phyloP scores from a whole-genome alignment of 2,888 invertebrate genomes.

The Aporophyla lueneburgensis region DNA sequence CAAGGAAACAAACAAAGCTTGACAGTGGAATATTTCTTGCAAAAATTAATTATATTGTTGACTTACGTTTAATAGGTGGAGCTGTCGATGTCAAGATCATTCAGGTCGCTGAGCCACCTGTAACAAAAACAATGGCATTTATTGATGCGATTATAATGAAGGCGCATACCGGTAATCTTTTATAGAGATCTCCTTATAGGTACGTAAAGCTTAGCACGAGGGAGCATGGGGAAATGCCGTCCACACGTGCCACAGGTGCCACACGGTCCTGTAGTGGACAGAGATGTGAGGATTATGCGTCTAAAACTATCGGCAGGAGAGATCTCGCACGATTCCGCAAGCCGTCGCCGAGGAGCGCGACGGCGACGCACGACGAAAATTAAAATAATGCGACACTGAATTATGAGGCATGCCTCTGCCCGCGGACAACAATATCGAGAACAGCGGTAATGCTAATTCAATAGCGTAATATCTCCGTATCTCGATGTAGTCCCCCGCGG shows the following conservation, averaged over 20 bases:
- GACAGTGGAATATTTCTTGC: constrained; percentile 69
- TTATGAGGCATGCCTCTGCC: constrained; percentile 79
- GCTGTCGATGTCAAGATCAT: constrained; percentile 84
- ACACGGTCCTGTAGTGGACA: constrained; percentile 67
- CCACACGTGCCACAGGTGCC: constrained; percentile 78
- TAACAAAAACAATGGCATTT: constrained; percentile 77
- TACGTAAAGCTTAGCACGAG: constrained; percentile 47
- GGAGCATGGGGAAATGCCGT: constrained; percentile 70
- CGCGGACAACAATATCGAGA: constrained; percentile 80
- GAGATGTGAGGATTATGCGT: constrained; percentile 82
- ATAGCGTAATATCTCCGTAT: constrained; percentile 88
- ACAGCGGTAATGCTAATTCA: constrained; percentile 90
- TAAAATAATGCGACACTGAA: constrained; percentile 84
- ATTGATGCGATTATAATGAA: constrained; percentile 74
- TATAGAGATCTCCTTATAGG: constrained; percentile 37
- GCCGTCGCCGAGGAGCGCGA: constrained; percentile 69
- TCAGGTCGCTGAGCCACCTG: constrained; percentile 86
- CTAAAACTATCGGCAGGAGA: constrained; percentile 79
- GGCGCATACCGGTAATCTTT: constrained; percentile 40
- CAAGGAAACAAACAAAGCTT: constrained; percentile 67
- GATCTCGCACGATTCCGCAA: constrained; percentile 85
- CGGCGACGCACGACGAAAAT: constrained; percentile 79
- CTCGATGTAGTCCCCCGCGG: constrained; percentile 82
- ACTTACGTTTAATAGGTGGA: constrained; percentile 87
- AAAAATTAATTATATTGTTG: constrained; percentile 68